Evolutionary conservation across 37 sponge, comb jelly and placozoan genomes (phyloP), one percentile per base, ranked within the genome.

Genomic region (Eunapius fragilis): DNA sequence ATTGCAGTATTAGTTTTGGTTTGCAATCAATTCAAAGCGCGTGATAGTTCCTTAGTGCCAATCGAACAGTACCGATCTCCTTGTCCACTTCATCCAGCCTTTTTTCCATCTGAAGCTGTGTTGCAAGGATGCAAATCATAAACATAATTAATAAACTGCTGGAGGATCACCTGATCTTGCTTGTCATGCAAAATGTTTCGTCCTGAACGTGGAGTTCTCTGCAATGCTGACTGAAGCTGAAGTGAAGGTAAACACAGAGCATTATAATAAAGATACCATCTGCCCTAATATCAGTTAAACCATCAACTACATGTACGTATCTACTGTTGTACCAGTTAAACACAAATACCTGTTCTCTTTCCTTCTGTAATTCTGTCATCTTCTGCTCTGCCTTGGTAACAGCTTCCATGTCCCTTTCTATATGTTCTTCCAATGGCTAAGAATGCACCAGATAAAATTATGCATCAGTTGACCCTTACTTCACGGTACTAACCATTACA

Each of bases 291-390:
- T 9, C 41, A 41, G 41, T 6, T n/a, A n/a, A n/a, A n/a, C n/a
- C n/a, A n/a, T n/a, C n/a, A n/a, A n/a, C n/a, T n/a, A n/a, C n/a
- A n/a, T n/a, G n/a, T n/a, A n/a, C n/a, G n/a, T n/a, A n/a, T n/a
- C n/a, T n/a, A n/a, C n/a, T n/a, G n/a, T n/a, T n/a, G n/a, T n/a
- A n/a, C n/a, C n/a, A n/a, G n/a, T n/a, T n/a, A n/a, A n/a, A n/a
- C n/a, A n/a, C n/a, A n/a, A n/a, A 14, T 71, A 89, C 90, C 68
- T 82, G 80, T 24, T 90, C 86, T n/a, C 45, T 90, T 35, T 90
- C 91, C 6, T 30, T 58, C 72, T 81, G 91, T 28, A 90, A 72
- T n/a, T 49, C 5, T 4, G 23, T 72, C 77, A 90, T 75, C 35
- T 76, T 81, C 78, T 82, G 35, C 72, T 90, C 91, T 22, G 91